Evolutionary conservation across 2,888 invertebrate species (phyloP).

Genomic region (Phengaris arion): DNA sequence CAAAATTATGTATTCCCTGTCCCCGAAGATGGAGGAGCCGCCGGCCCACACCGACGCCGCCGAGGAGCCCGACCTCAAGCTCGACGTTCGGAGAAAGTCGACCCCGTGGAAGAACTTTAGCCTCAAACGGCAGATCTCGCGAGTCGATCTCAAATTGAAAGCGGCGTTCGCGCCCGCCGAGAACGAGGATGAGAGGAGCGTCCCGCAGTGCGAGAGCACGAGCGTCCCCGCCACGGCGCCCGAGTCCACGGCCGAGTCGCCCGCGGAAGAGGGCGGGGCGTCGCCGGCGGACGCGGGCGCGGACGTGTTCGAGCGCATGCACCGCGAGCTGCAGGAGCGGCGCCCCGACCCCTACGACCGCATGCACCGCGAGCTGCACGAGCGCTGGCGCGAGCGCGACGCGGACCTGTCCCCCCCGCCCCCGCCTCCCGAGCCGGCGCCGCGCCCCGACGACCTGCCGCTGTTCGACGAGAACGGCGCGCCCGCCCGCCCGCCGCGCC

Average conservation of each 20-base stretch:
- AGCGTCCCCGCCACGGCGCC: conserved; percentile 50
- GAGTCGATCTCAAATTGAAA: conserved; percentile 87
- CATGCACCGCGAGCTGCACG: conserved; percentile 71
- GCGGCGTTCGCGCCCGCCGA: conserved; percentile 79
- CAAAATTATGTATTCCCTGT: conserved; percentile 60
- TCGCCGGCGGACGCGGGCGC: conserved; percentile 64
- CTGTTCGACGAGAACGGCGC: conserved; percentile 65
- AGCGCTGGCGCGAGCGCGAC: conserved; percentile 66
- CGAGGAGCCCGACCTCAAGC: conserved; percentile 53
- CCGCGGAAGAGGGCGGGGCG: conserved; percentile 46
- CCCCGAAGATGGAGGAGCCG: conserved; percentile 63
- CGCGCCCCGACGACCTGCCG: conserved; percentile 83
- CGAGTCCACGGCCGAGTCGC: conserved; percentile 47
- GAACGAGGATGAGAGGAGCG: conserved; percentile 58
- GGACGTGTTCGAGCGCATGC: conserved; percentile 68
- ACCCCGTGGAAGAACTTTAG: conserved; percentile 89
- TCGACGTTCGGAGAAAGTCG: conserved; percentile 81
- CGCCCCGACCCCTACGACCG: conserved; percentile 63
- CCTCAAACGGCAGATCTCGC: conserved; percentile 89
- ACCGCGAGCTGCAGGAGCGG: conserved; percentile 61
- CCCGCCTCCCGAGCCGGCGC: conserved; percentile 45
- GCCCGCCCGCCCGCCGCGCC: conserved; percentile 73
- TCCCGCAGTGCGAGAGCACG: conserved; percentile 60
- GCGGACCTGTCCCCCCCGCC: conserved; percentile 43
- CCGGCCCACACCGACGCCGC: conserved; percentile 48